phyloP scores from a whole-genome alignment of 2,113 vertebrate genomes.

The Protobothrops mucrosquamatus region DNA sequence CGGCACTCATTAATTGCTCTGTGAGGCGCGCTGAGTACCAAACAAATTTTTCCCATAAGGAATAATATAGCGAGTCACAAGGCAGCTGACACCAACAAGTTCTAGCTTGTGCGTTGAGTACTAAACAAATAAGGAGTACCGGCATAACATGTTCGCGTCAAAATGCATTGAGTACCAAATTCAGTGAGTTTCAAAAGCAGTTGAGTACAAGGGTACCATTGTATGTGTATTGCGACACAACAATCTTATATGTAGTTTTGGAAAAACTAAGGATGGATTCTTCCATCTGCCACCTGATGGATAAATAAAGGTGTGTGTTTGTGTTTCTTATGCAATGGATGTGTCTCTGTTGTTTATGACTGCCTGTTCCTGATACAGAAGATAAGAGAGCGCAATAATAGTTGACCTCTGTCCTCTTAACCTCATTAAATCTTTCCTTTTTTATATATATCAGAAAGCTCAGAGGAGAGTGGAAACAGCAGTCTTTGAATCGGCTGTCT shows the following conservation, averaged over 20 bases:
- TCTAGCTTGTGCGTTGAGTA: not conserved
- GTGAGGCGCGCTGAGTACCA: not conserved
- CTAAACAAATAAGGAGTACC: not conserved
- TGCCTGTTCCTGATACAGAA: not conserved
- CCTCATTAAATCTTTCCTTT: not conserved
- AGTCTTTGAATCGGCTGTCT: not conserved
- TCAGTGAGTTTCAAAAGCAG: not conserved
- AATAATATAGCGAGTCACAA: not conserved
- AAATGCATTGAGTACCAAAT: not conserved
- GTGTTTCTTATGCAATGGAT: not conserved
- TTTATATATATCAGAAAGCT: not conserved
- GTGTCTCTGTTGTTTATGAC: not conserved
- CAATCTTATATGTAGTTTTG: not conserved
- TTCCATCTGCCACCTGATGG: not conserved
- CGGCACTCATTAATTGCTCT: not conserved
- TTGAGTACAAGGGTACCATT: not conserved
- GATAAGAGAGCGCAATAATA: not conserved
- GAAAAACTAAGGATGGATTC: not conserved
- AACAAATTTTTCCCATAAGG: not conserved
- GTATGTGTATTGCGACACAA: not conserved
- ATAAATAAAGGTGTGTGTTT: not conserved
- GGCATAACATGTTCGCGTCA: not conserved
- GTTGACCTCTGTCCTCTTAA: not conserved
- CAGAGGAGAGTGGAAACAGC: not conserved
- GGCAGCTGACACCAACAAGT: not conserved